These are phyloP conservation scores for Neoaliturus tenellus DNA, from an alignment of 2,888 invertebrate species.

Conservation along the genomic window DNA sequence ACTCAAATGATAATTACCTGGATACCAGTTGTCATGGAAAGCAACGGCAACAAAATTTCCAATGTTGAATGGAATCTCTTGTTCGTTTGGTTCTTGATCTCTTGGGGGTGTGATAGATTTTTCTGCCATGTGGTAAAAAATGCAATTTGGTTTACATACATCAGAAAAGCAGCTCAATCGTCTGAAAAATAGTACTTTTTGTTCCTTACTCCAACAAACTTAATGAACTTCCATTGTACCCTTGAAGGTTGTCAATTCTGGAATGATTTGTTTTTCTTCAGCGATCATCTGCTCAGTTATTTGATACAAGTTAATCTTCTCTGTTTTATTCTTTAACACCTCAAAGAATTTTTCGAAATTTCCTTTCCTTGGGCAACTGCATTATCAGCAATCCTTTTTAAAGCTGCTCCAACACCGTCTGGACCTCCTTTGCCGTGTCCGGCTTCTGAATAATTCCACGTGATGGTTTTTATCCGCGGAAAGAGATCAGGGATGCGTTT, in stretches of 20 bases:
- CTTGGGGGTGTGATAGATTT: not conserved
- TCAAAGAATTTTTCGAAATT: slow-evolving; percentile 22
- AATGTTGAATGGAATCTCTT: no score
- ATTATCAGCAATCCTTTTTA: slow-evolving; percentile 63
- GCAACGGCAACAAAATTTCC: not conserved
- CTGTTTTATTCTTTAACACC: not conserved
- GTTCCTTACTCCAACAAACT: slow-evolving; percentile 28
- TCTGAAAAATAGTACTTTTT: not conserved
- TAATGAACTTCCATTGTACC: slow-evolving; percentile 55
- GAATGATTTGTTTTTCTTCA: not conserved
- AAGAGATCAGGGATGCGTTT: slow-evolving; percentile 18
- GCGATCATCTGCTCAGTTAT: slow-evolving; percentile 6
- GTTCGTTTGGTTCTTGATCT: not conserved
- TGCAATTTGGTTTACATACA: not conserved
- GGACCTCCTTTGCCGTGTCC: slow-evolving; percentile 69
- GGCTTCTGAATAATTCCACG: slow-evolving; percentile 69
- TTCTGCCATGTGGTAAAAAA: not conserved
- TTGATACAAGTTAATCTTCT: not conserved
- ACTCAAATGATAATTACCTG: no score
- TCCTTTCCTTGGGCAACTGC: slow-evolving; percentile 66
- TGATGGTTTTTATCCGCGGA: slow-evolving; percentile 57
- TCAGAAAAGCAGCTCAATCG: slow-evolving; percentile 41
- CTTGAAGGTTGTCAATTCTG: not conserved
- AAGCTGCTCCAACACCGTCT: slow-evolving; percentile 68
- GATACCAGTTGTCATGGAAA: slow-evolving; percentile 6